Percentiles rank a stretch among this genome's conserved stretches.
Evolutionary conservation across 1,140 invertebrate species (phyloP).

Genomic region (Heliconius congener): DNA sequence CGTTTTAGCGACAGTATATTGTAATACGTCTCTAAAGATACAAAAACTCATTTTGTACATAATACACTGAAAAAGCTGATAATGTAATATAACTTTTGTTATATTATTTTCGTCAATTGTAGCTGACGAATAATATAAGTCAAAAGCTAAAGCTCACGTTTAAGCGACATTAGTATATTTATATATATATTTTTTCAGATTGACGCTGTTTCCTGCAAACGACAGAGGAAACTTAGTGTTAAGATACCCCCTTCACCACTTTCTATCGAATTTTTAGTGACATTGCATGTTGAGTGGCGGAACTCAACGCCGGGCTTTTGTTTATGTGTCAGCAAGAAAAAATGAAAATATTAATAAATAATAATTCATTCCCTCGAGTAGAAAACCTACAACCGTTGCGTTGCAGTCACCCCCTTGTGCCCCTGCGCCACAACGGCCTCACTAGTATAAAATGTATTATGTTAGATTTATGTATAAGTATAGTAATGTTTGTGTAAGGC

Average conservation of each 20-base stretch:
- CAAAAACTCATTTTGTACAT: neutral
- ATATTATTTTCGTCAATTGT: neutral
- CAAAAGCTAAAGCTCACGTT: neutral
- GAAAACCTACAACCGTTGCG: no score
- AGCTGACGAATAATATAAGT: neutral
- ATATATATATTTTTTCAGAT: neutral
- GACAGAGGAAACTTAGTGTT: no score
- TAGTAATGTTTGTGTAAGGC: neutral
- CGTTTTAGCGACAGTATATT: neutral
- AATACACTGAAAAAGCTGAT: neutral
- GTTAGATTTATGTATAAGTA: neutral
- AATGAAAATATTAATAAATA: no score
- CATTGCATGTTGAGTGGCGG: no score
- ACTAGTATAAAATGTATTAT: neutral
- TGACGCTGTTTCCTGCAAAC: no score
- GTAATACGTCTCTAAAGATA: neutral
- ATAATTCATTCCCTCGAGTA: no score
- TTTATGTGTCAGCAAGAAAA: no score
- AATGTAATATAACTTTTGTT: neutral
- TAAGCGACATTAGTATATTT: neutral
- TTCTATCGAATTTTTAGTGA: no score
- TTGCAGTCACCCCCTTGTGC: no score
- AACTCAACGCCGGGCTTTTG: no score
- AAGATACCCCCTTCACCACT: no score
- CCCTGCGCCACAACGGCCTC: no score